These are phyloP conservation scores for Spea multiplicata DNA, from an alignment of 2,113 vertebrate species.

Conservation along the genomic window DNA sequence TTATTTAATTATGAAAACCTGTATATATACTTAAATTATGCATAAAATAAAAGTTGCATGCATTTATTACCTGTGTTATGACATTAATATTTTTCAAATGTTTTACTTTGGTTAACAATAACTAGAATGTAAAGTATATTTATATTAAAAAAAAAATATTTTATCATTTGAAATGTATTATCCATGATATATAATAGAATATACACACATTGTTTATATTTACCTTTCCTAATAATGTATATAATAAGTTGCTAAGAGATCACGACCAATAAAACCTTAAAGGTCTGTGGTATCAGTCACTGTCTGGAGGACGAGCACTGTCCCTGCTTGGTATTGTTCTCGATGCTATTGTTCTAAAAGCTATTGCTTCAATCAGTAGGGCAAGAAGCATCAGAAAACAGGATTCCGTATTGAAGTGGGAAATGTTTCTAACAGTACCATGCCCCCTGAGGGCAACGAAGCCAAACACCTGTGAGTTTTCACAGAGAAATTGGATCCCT, in stretches of 20 bases:
- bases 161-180: no score
- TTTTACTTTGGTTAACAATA: no score
- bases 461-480: slow-evolving; percentile 43
- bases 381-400: slow-evolving; percentile 20
- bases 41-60: no score
- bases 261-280: neutral
- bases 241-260: neutral
- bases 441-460: slow-evolving; percentile 32
- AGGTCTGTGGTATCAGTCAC: slow-evolving; percentile 30
- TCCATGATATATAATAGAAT: no score
- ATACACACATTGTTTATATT: no score
- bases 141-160: no score
- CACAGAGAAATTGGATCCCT: slow-evolving; percentile 36
- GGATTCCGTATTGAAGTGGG: slow-evolving; percentile 37
- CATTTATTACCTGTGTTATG: no score
- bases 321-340: slow-evolving; percentile 33
- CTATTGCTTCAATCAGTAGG: slow-evolving; percentile 28
- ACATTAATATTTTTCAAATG: no score
- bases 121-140: no score
- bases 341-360: slow-evolving; percentile 31
- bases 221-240: no score
- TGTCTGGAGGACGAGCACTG: slow-evolving; percentile 18
- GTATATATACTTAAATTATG: no score
- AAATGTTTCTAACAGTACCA: slow-evolving; percentile 17
- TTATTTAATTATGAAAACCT: no score